Percentiles rank a stretch among this genome's conserved stretches.
phyloP scores from a whole-genome alignment of 1,140 invertebrate species.

The Anagrus nilaparvatae region DNA sequence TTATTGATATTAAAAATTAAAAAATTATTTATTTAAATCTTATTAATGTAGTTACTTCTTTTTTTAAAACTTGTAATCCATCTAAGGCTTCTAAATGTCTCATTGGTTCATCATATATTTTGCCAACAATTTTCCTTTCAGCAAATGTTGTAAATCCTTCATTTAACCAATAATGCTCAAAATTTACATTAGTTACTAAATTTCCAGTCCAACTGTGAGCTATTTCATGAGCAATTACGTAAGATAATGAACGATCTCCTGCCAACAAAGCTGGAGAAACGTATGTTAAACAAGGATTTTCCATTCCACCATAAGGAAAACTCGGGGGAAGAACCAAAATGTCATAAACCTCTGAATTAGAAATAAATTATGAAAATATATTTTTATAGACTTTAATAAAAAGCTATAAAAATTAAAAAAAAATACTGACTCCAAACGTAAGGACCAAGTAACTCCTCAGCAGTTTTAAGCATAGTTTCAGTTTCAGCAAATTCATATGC shows the following conservation, averaged over 20 bases:
- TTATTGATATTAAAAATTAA: slow-evolving; percentile 5
- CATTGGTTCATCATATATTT: slow-evolving; percentile 53
- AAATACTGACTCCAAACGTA: slow-evolving; percentile 73
- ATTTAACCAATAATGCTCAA: slow-evolving; percentile 95
- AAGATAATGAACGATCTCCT: slow-evolving; percentile 80
- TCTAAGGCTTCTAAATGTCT: slow-evolving; percentile 72
- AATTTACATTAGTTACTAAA: slow-evolving; percentile 85
- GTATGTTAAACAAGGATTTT: slow-evolving; percentile 94
- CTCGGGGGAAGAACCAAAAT: slow-evolving; percentile 84
- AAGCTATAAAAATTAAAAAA: too few species aligned
- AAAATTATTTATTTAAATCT: background rate
- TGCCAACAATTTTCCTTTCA: slow-evolving; percentile 74
- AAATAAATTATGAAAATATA: too few species aligned
- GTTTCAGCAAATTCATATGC: slow-evolving; percentile 85
- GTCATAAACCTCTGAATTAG: slow-evolving; percentile 57
- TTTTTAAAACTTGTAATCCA: slow-evolving; percentile 62
- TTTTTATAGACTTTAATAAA: too few species aligned
- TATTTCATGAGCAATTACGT: slow-evolving; percentile 91
- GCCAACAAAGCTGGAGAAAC: slow-evolving; percentile 83
- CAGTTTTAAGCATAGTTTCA: slow-evolving; percentile 70
- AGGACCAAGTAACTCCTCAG: slow-evolving; percentile 69
- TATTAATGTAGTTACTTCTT: slow-evolving; percentile 49
- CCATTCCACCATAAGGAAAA: slow-evolving; percentile 95
- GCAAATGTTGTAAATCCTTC: slow-evolving; percentile 93
- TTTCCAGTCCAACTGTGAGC: slow-evolving; percentile 96